Evolutionary conservation across 2,888 invertebrate species (phyloP), one percentile per base, ranked within the genome.

Genomic region (Brenthis daphne): DNA sequence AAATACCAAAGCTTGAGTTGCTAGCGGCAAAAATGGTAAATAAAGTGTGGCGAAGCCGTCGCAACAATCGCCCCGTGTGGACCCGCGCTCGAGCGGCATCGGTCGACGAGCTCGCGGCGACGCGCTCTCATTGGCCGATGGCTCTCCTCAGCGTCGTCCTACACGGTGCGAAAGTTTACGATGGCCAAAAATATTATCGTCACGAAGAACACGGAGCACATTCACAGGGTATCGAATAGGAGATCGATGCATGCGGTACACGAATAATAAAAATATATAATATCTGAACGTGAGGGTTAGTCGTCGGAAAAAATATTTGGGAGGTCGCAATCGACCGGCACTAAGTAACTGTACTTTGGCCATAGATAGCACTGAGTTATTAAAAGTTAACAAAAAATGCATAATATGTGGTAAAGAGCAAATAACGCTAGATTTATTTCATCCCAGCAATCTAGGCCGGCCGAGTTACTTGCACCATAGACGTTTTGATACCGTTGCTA

Each of bases 161-260:
- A 82, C 85, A 84, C 83, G 70, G 75, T 73, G 64, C 77, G 80
- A 82, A 74, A 75, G 72, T 66, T 67, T 47, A 68, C 73, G 58
- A 73, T 78, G 77, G 73, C 75, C 75, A 72, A 53, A 78, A 79
- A 78, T 43, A 0, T 73, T 74, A 78, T 77, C 73, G 79, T 80
- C 81, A 85, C 80, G 82, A 77, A 77, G 74, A 84, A 86, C 86
- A 86, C 85, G 84, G 78, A 85, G 80, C 82, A 88, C 88, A 88
- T 86, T 84, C 87, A 87, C 86, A 86, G 82, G 85, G 85, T 80
- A 83, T 80, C 77, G 73, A 79, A 79, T 77, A 80, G 84, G 79
- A 80, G 82, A 79, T 85, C 82, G 79, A 82, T 77, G 85, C 88
- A 89, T 89, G 89, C 89, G 82, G 75, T 80, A 85, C 83, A 85